Percentiles rank a stretch among this genome's conserved stretches.
Evolutionary conservation across 2,797 vertebrate genomes (phyloP).

Genomic region (Pempheris klunzingeri): DNA sequence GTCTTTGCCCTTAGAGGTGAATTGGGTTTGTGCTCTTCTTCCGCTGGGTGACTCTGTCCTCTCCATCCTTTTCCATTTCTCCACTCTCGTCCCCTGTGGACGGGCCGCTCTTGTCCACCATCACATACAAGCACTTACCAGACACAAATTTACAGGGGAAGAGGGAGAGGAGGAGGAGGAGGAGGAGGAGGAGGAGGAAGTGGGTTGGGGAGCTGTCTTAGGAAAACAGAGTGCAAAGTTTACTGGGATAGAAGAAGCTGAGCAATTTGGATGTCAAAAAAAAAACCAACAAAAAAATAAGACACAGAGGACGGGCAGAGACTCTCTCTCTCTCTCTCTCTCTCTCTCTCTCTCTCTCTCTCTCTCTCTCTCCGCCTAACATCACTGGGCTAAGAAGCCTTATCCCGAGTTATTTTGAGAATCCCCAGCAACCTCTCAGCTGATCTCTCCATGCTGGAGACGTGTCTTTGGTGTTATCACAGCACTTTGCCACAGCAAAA

Average conservation of each 20-base stretch:
- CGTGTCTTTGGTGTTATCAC: background rate
- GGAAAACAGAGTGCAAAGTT: constrained; percentile 56
- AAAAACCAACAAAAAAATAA: background rate
- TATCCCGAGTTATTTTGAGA: constrained; percentile 52
- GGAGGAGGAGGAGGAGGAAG: background rate
- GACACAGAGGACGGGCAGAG: too few relatives aligned
- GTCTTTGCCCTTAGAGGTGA: constrained; percentile 63
- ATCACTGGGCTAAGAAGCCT: constrained; percentile 13
- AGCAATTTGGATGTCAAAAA: constrained; percentile 26
- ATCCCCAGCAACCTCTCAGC: constrained; percentile 43
- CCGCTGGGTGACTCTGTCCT: constrained; percentile 58
- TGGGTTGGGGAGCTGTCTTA: background rate
- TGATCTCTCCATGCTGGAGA: constrained; percentile 27
- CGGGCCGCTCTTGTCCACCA: constrained; percentile 41
- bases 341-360: background rate
- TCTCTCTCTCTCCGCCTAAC: background rate
- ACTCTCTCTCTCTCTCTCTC: background rate
- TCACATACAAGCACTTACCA: constrained; percentile 61
- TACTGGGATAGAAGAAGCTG: constrained; percentile 6
- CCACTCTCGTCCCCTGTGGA: constrained; percentile 59
- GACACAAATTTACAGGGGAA: constrained; percentile 27
- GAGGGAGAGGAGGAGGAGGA: background rate
- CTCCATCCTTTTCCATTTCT: constrained; percentile 45
- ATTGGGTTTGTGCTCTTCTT: constrained; percentile 60
- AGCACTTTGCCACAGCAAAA: constrained; percentile 5